A percentile compares a stretch with the other conserved stretches of the same genome.
These are phyloP conservation scores for Poecilia latipinna DNA, from an alignment of 2,113 vertebrate genomes.

Conservation along the genomic window DNA sequence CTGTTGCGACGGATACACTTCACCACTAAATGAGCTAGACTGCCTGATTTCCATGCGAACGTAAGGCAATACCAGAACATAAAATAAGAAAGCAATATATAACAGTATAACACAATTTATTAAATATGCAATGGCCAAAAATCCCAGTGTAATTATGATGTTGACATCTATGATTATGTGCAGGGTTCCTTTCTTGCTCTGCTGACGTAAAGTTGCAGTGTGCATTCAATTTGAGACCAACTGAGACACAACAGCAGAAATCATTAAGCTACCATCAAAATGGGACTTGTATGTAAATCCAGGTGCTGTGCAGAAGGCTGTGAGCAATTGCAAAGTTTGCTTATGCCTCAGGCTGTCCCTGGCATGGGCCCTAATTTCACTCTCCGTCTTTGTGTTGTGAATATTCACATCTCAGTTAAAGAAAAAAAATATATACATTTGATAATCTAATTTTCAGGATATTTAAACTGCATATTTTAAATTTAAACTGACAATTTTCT, in stretches of 20 bases:
- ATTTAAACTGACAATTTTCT: slow-evolving; percentile 7
- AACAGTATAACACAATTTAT: slow-evolving; percentile 21
- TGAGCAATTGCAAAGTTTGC: background rate
- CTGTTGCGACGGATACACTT: background rate
- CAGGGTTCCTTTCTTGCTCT: no score
- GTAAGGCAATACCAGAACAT: slow-evolving; percentile 32
- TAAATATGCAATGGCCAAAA: background rate
- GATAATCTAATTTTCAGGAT: background rate
- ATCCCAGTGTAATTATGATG: no score
- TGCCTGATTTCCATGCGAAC: slow-evolving; percentile 41
- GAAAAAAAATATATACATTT: background rate
- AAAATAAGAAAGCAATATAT: no score
- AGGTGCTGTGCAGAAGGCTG: background rate
- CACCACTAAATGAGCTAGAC: no score
- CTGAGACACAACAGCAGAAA: background rate
- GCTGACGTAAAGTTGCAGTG: no score
- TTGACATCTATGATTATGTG: no score
- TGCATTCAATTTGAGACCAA: background rate
- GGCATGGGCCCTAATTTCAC: no score
- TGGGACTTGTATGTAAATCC: background rate
- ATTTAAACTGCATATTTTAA: slow-evolving; percentile 31
- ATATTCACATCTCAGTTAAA: background rate
- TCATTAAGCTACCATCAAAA: background rate
- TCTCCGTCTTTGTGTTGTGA: background rate
- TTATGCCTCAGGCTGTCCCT: background rate